Percentiles rank a stretch among this genome's conserved stretches.
Conservation (phyloP, 2,888 invertebrate species). For the Muscina levida region DNA sequence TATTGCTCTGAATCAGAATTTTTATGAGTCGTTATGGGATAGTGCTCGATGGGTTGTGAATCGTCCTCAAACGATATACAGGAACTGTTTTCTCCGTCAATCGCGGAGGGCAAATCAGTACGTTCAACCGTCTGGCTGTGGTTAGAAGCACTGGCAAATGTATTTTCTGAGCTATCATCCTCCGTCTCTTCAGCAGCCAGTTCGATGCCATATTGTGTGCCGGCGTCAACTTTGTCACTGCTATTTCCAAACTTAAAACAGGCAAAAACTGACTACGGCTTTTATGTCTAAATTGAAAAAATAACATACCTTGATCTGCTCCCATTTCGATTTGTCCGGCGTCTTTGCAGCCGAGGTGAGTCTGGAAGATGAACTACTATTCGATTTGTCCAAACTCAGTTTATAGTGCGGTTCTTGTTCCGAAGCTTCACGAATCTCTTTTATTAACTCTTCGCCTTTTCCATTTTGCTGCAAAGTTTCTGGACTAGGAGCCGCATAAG, state of each 20-base stretch:
- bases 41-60: constrained; percentile 79
- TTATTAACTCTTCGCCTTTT: constrained; percentile 71
- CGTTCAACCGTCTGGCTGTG: constrained; percentile 79
- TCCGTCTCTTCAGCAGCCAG: constrained; percentile 67
- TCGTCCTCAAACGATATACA: constrained; percentile 79
- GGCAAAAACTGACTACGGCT: background rate
- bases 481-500: constrained; percentile 81
- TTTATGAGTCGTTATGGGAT: constrained; percentile 72
- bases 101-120: constrained; percentile 77
- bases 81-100: constrained; percentile 77
- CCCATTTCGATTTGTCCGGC: constrained; percentile 74
- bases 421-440: constrained; percentile 75
- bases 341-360: constrained; percentile 75
- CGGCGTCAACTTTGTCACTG: constrained; percentile 41
- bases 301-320: constrained; percentile 70
- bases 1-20: constrained; percentile 74
- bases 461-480: constrained; percentile 74
- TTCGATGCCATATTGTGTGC: constrained; percentile 52
- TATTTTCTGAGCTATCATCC: constrained; percentile 77
- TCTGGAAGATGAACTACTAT: constrained; percentile 73
- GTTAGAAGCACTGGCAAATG: constrained; percentile 79
- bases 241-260: constrained; percentile 49
- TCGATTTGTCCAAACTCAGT: constrained; percentile 67
- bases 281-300: background rate
- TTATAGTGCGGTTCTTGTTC: constrained; percentile 66